A percentile compares a stretch with the other conserved stretches of the same genome.
Conservation (phyloP, 30 jellyfish, hydroid and myxozoan species). For the Pelagia noctiluca region DNA sequence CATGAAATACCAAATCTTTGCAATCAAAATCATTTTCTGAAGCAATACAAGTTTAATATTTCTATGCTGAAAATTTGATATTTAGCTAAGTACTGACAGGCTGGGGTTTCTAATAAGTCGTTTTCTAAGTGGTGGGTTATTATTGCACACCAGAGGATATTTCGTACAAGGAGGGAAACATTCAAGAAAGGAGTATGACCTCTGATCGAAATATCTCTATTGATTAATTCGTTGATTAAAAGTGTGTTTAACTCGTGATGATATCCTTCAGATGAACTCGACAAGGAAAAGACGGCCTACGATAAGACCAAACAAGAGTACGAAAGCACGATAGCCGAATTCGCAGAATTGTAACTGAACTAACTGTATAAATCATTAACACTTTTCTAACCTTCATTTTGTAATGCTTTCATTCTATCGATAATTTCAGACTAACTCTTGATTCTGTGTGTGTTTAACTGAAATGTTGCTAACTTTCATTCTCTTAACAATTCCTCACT, state of each 20-base stretch:
- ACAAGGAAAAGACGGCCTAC: constrained; percentile 76
- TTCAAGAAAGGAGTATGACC: neutral
- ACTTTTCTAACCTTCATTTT: neutral
- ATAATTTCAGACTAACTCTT: neutral
- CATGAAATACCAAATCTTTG: too few species aligned
- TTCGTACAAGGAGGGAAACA: neutral
- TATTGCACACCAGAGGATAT: neutral
- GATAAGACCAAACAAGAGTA: constrained; percentile 73
- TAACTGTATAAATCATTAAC: neutral
- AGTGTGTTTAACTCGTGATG: neutral
- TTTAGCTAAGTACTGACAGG: neutral
- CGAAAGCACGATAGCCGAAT: constrained; percentile 82
- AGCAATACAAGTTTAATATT: too few species aligned
- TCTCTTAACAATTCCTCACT: neutral
- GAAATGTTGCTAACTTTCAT: neutral
- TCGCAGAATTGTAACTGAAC: constrained; percentile 72
- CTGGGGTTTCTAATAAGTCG: neutral
- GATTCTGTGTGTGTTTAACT: neutral
- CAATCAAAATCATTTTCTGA: too few species aligned
- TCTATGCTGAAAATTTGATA: too few species aligned
- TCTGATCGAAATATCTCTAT: neutral
- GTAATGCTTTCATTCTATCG: constrained; percentile 22
- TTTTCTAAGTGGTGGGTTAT: neutral
- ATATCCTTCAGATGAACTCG: constrained; percentile 73
- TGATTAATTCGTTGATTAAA: neutral